Evolutionary conservation across 64 coral and sea anemone species (phyloP).

Genomic region (Cladopsammia gracilis): DNA sequence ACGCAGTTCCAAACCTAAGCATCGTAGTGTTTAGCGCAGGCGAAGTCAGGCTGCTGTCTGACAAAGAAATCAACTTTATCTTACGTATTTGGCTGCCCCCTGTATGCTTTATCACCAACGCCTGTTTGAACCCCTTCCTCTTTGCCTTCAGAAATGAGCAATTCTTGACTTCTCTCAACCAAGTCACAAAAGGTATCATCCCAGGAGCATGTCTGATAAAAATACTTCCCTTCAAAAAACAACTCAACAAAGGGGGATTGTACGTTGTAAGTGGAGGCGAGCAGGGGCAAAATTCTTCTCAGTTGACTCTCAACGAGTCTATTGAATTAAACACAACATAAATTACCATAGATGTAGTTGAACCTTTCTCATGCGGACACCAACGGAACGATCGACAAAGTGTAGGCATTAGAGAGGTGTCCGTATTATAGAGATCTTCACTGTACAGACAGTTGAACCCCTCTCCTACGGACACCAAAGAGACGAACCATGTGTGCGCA

Average conservation of each 20-base stretch:
- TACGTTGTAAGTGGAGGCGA: not conserved
- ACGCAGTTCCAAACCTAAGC: conserved; percentile 42
- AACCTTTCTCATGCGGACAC: too few species aligned
- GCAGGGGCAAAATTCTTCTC: not conserved
- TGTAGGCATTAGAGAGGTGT: too few species aligned
- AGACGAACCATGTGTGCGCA: too few species aligned
- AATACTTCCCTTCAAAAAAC: not conserved
- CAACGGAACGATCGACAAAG: too few species aligned
- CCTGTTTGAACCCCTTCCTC: conserved; percentile 42
- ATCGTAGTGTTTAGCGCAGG: conserved; percentile 20
- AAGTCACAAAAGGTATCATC: not conserved
- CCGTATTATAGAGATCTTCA: too few species aligned
- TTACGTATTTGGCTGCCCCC: conserved; percentile 38
- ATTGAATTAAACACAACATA: not conserved
- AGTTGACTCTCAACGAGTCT: not conserved
- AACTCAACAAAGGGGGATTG: not conserved
- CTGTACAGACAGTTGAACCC: too few species aligned
- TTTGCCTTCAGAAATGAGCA: conserved; percentile 61
- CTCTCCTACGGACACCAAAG: too few species aligned
- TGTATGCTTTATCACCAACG: conserved; percentile 33
- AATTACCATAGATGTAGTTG: too few species aligned
- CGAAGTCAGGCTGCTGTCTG: not conserved
- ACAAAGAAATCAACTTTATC: not conserved
- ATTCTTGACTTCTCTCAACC: conserved; percentile 23
- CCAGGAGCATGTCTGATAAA: not conserved